Conservation (phyloP, 1,140 invertebrate genomes). For the Leptonema lineaticorne region DNA sequence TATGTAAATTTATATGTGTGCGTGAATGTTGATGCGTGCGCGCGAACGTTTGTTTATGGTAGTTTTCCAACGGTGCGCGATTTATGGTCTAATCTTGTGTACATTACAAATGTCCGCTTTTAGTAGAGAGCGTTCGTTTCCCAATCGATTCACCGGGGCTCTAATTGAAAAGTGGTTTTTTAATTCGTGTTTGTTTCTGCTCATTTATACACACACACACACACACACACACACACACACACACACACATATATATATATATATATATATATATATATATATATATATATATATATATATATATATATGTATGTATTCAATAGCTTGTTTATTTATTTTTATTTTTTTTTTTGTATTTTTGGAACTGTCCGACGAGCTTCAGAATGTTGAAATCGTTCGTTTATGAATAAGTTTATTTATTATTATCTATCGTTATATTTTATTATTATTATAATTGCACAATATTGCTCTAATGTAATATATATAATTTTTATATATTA, state of each 20-base stretch:
- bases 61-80: slow-evolving; percentile 12
- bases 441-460: too few relatives aligned
- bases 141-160: slow-evolving; percentile 4
- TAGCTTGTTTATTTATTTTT: too few relatives aligned
- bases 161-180: slow-evolving; percentile 16
- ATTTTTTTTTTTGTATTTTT: too few relatives aligned
- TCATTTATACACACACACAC: not conserved
- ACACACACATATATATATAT: not conserved
- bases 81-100: slow-evolving; percentile 19
- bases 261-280: not conserved
- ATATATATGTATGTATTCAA: too few relatives aligned
- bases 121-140: not conserved
- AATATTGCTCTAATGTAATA: too few relatives aligned
- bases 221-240: not conserved
- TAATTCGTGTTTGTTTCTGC: slow-evolving; percentile 6
- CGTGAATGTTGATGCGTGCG: not conserved
- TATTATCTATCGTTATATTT: too few relatives aligned
- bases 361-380: too few relatives aligned
- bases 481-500: too few relatives aligned
- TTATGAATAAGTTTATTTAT: too few relatives aligned
- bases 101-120: slow-evolving; percentile 14
- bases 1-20: too few relatives aligned
- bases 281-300: not conserved
- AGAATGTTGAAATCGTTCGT: too few relatives aligned
- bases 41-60: not conserved